These are phyloP conservation scores for Mus spicilegus DNA, from an alignment of 2,113 vertebrate genomes.

Conservation along the genomic window DNA sequence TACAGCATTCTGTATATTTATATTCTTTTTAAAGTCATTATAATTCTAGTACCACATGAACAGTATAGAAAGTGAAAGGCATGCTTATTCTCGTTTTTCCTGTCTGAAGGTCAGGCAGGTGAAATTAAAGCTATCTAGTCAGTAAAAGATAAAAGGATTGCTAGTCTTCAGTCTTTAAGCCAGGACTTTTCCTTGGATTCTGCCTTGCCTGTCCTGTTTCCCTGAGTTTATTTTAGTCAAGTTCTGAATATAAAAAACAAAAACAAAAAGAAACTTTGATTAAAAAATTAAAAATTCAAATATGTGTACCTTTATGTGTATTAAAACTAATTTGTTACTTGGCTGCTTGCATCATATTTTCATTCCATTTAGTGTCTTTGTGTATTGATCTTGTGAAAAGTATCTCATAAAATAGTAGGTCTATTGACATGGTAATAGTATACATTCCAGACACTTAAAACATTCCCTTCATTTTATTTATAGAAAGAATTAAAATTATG, in stretches of 20 bases:
- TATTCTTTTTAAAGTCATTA: not conserved
- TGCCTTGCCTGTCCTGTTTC: not conserved
- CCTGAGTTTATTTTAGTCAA: constrained; percentile 24
- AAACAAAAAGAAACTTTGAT: not conserved
- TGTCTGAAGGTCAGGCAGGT: not conserved
- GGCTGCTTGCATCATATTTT: not conserved
- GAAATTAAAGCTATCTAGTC: constrained; percentile 3
- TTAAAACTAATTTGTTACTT: constrained; percentile 4
- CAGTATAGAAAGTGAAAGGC: not conserved
- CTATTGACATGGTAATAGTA: constrained; percentile 1
- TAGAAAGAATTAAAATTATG: constrained; percentile 43
- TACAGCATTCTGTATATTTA: not conserved
- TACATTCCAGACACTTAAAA: not conserved
- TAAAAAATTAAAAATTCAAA: constrained; percentile 43
- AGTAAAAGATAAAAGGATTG: not conserved
- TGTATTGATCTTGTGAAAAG: not conserved
- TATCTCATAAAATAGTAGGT: not conserved
- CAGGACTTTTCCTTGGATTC: not conserved
- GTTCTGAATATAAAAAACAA: not conserved
- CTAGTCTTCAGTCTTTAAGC: not conserved
- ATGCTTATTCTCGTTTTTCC: not conserved
- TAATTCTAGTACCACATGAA: not conserved
- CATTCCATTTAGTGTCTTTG: not conserved
- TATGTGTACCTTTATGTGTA: not conserved
- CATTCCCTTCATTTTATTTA: constrained; percentile 43